Evolutionary conservation across 2,888 invertebrate genomes (phyloP).

Genomic region (Lydus trimaculatus): DNA sequence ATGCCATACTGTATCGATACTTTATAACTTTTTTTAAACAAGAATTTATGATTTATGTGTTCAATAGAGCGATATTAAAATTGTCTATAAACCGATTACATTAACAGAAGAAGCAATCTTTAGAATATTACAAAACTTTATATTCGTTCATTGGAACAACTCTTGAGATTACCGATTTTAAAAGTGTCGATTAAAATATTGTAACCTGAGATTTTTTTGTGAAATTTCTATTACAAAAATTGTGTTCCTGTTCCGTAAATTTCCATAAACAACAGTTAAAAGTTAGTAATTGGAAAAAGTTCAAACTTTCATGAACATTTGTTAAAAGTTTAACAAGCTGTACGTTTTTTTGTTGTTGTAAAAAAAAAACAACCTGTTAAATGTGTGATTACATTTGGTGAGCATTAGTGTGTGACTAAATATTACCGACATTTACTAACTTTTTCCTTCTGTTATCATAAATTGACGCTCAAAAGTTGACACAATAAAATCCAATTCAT

Average conservation of each 20-base stretch:
- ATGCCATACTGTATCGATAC: background rate
- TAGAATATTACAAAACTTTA: background rate
- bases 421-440: background rate
- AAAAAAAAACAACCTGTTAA: too few relatives aligned
- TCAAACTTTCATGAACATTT: background rate
- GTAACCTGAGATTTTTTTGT: background rate
- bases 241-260: background rate
- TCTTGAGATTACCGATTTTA: too few relatives aligned
- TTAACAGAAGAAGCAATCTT: background rate
- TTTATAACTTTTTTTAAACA: background rate
- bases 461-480: background rate
- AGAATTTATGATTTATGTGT: background rate
- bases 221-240: background rate
- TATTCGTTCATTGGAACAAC: background rate
- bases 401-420: too few relatives aligned
- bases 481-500: background rate
- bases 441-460: background rate
- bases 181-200: background rate
- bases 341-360: too few relatives aligned
- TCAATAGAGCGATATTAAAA: background rate
- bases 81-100: background rate
- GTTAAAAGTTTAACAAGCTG: background rate
- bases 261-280: background rate
- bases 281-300: background rate
- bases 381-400: too few relatives aligned